Percentiles rank a stretch among this genome's conserved stretches.
Conservation (phyloP, 2,113 vertebrate genomes). For the Bambusicola thoracicus region DNA sequence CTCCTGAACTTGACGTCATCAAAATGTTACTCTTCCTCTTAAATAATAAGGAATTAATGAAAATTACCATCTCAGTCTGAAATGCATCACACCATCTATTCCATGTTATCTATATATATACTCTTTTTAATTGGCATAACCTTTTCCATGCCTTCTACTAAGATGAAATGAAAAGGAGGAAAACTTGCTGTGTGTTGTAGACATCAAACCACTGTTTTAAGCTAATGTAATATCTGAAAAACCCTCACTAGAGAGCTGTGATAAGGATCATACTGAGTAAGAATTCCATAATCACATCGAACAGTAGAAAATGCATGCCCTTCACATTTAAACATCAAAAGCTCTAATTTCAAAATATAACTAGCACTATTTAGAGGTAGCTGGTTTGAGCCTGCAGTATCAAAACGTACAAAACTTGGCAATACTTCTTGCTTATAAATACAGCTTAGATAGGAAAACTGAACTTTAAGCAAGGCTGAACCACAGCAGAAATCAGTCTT, state of each 20-base stretch:
- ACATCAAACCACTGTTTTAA: background rate
- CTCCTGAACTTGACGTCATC: fast-evolving
- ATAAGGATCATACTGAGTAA: background rate
- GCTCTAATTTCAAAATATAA: background rate
- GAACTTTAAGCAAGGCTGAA: background rate
- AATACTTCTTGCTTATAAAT: background rate
- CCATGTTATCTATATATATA: background rate
- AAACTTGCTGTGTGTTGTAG: background rate
- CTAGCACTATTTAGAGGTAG: background rate
- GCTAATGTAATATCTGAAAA: background rate
- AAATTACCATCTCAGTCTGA: background rate
- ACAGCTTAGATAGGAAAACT: background rate
- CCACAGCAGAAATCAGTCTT: background rate
- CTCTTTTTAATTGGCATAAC: background rate
- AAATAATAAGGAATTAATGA: background rate
- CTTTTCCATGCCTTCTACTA: background rate
- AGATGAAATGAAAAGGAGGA: background rate
- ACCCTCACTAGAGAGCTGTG: background rate
- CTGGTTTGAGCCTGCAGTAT: background rate
- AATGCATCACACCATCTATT: background rate
- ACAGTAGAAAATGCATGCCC: background rate
- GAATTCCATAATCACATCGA: background rate
- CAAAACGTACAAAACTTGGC: background rate
- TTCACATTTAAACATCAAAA: background rate
- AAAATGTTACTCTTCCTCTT: background rate